Conservation (phyloP, 2,797 vertebrate species). For the Myotis vivesi region DNA sequence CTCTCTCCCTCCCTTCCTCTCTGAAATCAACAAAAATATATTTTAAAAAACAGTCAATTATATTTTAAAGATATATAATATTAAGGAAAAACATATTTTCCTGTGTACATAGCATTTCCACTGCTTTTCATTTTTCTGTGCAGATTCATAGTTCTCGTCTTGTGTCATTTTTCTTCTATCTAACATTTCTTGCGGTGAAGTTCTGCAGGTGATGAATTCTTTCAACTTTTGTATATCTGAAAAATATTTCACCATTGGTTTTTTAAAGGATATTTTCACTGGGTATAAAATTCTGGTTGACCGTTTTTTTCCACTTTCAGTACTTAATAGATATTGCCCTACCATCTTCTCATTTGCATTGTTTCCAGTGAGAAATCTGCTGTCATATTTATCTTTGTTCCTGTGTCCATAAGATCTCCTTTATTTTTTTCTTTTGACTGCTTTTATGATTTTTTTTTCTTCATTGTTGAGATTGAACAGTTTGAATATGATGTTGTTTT, state of each 20-base stretch:
- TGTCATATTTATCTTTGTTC: not conserved
- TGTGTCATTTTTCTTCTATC: not conserved
- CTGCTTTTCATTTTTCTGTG: not conserved
- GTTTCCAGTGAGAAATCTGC: not conserved
- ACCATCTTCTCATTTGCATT: not conserved
- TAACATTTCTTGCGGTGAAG: not conserved
- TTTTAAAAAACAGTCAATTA: not conserved
- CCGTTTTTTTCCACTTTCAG: not conserved
- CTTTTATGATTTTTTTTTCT: not conserved
- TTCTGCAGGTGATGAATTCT: not conserved
- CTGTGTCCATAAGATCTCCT: not conserved
- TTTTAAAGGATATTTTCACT: slow-evolving; percentile 25
- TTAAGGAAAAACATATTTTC: not conserved
- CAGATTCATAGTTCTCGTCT: not conserved
- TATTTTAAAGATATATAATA: not conserved
- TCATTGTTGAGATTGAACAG: not conserved
- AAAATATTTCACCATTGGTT: not conserved
- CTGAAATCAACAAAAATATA: too few species aligned
- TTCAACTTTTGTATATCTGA: not conserved
- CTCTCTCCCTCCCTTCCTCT: too few species aligned
- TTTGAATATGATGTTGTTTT: not conserved
- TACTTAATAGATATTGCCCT: not conserved
- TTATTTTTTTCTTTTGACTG: not conserved
- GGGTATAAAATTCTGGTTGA: not conserved
- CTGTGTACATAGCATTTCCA: not conserved